Conservation (phyloP, 2,888 invertebrate species). For the Laspeyria flexula region DNA sequence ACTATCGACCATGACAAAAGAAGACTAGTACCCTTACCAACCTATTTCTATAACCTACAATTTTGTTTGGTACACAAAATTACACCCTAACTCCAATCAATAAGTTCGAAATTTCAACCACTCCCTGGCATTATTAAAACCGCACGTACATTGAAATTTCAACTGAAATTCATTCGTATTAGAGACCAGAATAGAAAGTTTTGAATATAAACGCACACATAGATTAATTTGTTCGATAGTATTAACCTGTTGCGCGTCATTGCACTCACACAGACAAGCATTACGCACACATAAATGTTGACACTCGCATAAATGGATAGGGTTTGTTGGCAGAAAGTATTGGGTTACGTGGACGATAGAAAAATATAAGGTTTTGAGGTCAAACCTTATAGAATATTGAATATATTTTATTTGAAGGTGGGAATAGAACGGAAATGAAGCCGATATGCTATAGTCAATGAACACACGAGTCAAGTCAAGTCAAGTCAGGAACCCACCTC, state of each 20-base stretch:
- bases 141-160: slow-evolving; percentile 5
- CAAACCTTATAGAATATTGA: slow-evolving; percentile 28
- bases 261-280: slow-evolving; percentile 20
- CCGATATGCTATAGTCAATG: too few species aligned
- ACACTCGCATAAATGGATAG: slow-evolving; percentile 32
- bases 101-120: slow-evolving; percentile 9
- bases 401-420: slow-evolving; percentile 39
- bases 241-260: slow-evolving; percentile 53
- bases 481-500: too few species aligned
- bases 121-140: not conserved
- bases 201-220: slow-evolving; percentile 35
- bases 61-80: slow-evolving; percentile 16
- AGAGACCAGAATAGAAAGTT: slow-evolving; percentile 20
- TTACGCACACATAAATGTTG: slow-evolving; percentile 34
- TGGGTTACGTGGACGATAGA: slow-evolving; percentile 35
- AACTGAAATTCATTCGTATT: accelerated
- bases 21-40: slow-evolving; percentile 24
- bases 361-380: slow-evolving; percentile 24
- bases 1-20: slow-evolving; percentile 42
- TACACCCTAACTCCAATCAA: not conserved
- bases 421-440: too few species aligned
- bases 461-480: too few species aligned
- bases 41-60: too few species aligned
- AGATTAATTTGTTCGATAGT: slow-evolving; percentile 47
- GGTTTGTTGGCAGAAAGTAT: slow-evolving; percentile 39